phyloP scores from a whole-genome alignment of 1,140 invertebrate genomes.

The Orius laevigatus region DNA sequence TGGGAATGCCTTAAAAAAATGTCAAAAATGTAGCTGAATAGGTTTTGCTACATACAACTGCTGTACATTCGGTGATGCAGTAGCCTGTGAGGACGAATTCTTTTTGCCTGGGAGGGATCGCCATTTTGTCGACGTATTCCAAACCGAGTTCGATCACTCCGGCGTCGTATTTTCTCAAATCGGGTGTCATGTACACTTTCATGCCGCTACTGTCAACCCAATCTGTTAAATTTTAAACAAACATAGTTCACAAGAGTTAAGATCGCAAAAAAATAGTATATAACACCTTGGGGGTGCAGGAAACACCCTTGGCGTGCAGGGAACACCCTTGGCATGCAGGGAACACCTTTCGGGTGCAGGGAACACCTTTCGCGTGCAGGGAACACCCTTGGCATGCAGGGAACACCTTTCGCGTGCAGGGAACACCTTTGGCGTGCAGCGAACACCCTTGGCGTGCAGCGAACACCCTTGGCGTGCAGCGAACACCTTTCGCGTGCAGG shows the following conservation, averaged over 20 bases:
- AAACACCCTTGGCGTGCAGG: no score
- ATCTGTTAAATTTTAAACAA: conserved; percentile 36
- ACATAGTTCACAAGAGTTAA: not conserved
- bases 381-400: no score
- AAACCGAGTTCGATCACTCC: conserved; percentile 92
- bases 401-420: no score
- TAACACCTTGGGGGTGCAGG: no score
- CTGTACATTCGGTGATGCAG: conserved; percentile 85
- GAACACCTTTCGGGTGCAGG: no score
- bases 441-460: no score
- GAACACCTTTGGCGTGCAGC: no score
- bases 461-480: no score
- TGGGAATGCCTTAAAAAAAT: conserved; percentile 52
- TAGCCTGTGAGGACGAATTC: conserved; percentile 72
- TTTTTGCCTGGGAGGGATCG: conserved; percentile 71
- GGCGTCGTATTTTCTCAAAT: conserved; percentile 68
- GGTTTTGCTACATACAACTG: conserved; percentile 39
- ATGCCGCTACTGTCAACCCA: conserved; percentile 82
- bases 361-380: no score
- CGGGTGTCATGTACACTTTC: conserved; percentile 51
- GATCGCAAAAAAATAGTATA: no score
- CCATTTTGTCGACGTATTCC: conserved; percentile 96
- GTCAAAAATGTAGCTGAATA: not conserved
- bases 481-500: no score
- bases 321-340: no score